Base-by-base conservation (phyloP, 2,113 vertebrate genomes). In the Microcebus ravelobensis region DNA sequence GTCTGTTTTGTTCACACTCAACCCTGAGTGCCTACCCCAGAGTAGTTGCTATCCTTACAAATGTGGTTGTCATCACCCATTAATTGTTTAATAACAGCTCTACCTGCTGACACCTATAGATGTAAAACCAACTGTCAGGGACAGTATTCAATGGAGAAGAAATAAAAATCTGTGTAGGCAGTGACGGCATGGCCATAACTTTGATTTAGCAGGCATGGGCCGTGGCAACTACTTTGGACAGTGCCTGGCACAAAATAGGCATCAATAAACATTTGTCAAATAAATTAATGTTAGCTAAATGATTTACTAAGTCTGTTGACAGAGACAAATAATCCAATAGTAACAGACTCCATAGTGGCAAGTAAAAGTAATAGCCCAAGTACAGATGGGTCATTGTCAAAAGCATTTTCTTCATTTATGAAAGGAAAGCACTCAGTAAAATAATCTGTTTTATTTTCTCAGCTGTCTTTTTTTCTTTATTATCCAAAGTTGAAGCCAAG, bases 381-480 rank as follows among this genome's bases (percentile, higher is more conserved):
- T 55, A 45, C 2, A 91, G 36, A 31, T 13, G 31, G 67, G 68
- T 76, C 45, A 50, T 31, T 86, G 73, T 74, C 63, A n/a, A 74
- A 86, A 93, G 29, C 3, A 8, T 70, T 73, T 79, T 91, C 59
- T 94, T 93, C 12, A n/a, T 95, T 83, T 90, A 2, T 71, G 57
- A 96, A 52, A 25, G 34, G 77, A 82, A 80, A 83, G 8, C 29
- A 55, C 50, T 79, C 36, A 10, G 34, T 87, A 71, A 52, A 61
- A 57, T 76, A 74, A 59, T 87, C 12, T 36, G 39, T 85, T 96
- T 94, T 92, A 52, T 84, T 92, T 93, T 74, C 80, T 84, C 87
- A 87, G 57, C 74, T 52, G 7, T 86, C 79, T 94, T 89, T 25
- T 48, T 79, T 45, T 61, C 48, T 79, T 88, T 36, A 39, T 68